phyloP scores from a whole-genome alignment of 2,888 invertebrate species.

The Netelia fuscicornis region DNA sequence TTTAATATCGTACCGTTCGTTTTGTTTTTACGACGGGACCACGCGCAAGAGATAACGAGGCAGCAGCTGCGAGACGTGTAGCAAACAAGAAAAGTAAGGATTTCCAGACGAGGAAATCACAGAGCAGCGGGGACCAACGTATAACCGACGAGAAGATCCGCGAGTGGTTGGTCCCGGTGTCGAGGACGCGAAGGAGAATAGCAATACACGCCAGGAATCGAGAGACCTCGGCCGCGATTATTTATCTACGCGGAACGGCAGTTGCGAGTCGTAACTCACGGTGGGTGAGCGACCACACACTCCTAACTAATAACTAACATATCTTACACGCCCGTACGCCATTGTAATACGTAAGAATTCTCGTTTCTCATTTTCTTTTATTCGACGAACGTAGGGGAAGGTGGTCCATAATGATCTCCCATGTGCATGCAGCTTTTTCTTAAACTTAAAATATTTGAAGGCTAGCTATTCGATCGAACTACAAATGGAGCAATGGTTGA shows the following conservation, averaged over 20 bases:
- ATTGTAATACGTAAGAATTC: background rate
- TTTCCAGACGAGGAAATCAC: slow-evolving; percentile 34
- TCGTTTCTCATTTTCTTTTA: background rate
- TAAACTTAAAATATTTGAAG: background rate
- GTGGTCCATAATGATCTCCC: too few species aligned
- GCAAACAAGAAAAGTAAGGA: slow-evolving; percentile 10
- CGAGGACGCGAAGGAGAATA: slow-evolving; percentile 8
- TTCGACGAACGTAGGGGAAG: background rate
- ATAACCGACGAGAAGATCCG: background rate
- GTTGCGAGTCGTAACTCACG: slow-evolving; percentile 60
- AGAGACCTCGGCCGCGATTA: slow-evolving; percentile 39
- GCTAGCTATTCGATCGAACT: background rate
- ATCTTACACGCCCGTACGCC: background rate
- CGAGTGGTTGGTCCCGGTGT: background rate
- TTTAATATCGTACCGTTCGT: background rate
- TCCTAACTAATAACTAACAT: background rate
- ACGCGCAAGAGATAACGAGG: slow-evolving; percentile 33
- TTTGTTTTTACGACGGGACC: background rate
- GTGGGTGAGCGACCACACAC: slow-evolving; percentile 25
- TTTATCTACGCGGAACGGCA: slow-evolving; percentile 53
- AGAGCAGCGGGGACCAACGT: background rate
- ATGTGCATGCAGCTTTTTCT: background rate
- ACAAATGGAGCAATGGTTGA: background rate
- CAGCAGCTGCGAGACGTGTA: slow-evolving; percentile 43
- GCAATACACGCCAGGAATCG: slow-evolving; percentile 15